A percentile compares a stretch with the other conserved stretches of the same genome.
Evolutionary conservation across 2,797 vertebrate species (phyloP).

Genomic region (Echiichthys vipera): DNA sequence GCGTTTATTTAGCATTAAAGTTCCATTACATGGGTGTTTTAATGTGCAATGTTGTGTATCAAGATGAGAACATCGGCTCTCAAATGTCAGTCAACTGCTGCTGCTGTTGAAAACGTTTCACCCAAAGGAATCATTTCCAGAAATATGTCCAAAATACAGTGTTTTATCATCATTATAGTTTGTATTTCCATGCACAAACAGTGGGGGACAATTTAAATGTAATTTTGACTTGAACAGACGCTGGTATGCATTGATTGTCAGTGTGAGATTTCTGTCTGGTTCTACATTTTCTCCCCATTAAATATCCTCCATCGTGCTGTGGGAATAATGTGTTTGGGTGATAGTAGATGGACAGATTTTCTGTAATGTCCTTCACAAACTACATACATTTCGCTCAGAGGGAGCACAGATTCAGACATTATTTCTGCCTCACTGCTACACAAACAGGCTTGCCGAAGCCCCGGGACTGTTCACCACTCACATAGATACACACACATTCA

Average conservation of each 20-base stretch:
- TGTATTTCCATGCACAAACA: neutral
- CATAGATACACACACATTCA: conserved; percentile 33
- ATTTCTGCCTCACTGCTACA: conserved; percentile 79
- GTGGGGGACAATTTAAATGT: neutral
- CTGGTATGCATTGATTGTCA: neutral
- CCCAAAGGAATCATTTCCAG: neutral
- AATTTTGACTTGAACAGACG: neutral
- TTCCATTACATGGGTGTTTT: neutral
- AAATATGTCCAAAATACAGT: neutral
- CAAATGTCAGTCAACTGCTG: neutral
- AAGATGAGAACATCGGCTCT: neutral
- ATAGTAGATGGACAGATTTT: conserved; percentile 63
- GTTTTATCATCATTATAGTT: neutral
- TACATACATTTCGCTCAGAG: conserved; percentile 67
- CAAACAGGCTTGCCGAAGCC: conserved; percentile 78
- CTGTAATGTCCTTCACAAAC: conserved; percentile 65
- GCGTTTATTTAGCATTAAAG: neutral
- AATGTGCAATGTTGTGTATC: no score
- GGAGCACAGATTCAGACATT: conserved; percentile 77
- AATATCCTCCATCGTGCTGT: conserved; percentile 3
- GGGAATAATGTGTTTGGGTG: conserved; percentile 53
- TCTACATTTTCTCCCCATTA: conserved; percentile 1
- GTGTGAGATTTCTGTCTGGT: neutral
- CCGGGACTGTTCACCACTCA: conserved; percentile 59
- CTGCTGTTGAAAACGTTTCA: neutral